Base-by-base conservation (phyloP, 1,140 invertebrate genomes). In the Trachymyrmex septentrionalis region DNA sequence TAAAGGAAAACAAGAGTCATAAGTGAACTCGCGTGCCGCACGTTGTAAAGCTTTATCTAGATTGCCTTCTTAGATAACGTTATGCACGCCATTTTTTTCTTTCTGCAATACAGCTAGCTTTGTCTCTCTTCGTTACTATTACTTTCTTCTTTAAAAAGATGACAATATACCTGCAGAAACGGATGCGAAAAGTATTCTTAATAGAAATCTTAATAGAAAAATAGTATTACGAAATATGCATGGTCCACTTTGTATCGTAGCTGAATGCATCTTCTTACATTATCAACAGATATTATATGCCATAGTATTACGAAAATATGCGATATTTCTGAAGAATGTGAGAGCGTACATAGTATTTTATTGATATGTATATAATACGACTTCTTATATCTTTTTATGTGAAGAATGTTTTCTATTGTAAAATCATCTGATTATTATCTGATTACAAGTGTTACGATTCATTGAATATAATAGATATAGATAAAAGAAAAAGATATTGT, bases 21-120 rank as follows among this genome's bases (percentile, higher is more conserved):
- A 75, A 84, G 1, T 59, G 9, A 75, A 75, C 21, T 84, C 38
- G 80, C 80, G 57, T 84, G 80, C 44, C 19, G 19, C 53, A 48
- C 30, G 5, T 27, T 73, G 34, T 50, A 9, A 10, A 73, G 12
- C 3, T 73, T 30, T 73, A 84, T 84, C 80, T 73, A 50, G 80
- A 84, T 75, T 61, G 14, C 38, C 48, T 61, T 48, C 55, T 84
- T 34, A 59, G 12, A 19, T 55, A 69, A 34, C 12, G 38, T 72
- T 44, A 50, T 63, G 24, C 57, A 75, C 50, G 34, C 53, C 48
- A 81, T 21, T 73, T 48, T 61, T 73, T 75, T 48, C 69, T 50
- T 71, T 59, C 53, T 19, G 7, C 55, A 63, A 61, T 84, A 57
- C 57, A 9, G 69, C 9, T 72, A 61, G n/a, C 21, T 61, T 73